Conservation (phyloP, 2,797 vertebrate genomes). For the Microctenopoma steveboyesi region DNA sequence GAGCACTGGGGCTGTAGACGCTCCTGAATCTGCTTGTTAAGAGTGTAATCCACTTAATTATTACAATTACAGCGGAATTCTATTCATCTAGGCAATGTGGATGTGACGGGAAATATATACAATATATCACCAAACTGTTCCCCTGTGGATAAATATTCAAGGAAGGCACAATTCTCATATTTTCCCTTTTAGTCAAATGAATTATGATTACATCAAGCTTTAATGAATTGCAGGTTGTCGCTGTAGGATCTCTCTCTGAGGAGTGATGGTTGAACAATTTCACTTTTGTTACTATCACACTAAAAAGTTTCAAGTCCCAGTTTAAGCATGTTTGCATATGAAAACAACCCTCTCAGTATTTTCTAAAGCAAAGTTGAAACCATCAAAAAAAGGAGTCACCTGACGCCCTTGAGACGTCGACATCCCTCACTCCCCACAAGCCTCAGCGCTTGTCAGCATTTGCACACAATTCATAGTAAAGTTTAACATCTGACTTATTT, state of each 20-base stretch:
- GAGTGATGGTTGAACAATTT: conserved; percentile 30
- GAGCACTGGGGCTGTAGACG: not conserved
- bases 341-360: conserved; percentile 14
- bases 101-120: not conserved
- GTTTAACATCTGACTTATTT: conserved; percentile 46
- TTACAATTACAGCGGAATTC: not conserved
- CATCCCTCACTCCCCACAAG: conserved; percentile 9
- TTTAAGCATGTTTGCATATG: conserved; percentile 42
- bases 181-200: conserved; percentile 25
- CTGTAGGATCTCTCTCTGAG: conserved; percentile 12
- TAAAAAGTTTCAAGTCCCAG: conserved; percentile 44
- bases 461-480: conserved; percentile 37
- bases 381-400: conserved; percentile 16
- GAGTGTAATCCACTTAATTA: conserved; percentile 3
- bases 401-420: not conserved
- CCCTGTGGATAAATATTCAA: conserved; percentile 16
- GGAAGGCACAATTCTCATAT: conserved; percentile 20
- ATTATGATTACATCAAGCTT: conserved; percentile 18
- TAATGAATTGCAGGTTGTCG: conserved; percentile 29
- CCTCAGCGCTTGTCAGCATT: conserved; percentile 22
- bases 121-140: conserved; percentile 10
- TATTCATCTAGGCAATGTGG: not conserved
- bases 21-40: not conserved
- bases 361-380: conserved; percentile 26
- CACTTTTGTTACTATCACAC: conserved; percentile 2